Conservation (phyloP, 2,888 invertebrate species). For the Eristalis arbustorum region DNA sequence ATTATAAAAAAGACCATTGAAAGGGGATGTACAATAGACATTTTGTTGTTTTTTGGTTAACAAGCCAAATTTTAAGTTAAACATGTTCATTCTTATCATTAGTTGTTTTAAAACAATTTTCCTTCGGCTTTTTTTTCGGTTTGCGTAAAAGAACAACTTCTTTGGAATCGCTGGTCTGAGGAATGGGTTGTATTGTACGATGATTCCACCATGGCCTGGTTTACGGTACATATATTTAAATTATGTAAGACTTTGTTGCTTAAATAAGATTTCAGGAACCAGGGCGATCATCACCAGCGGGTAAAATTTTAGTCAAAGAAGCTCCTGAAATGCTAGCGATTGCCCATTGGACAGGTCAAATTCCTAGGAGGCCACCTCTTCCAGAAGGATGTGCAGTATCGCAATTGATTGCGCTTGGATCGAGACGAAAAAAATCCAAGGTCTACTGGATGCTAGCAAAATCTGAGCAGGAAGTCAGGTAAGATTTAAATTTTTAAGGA, state of each 20-base stretch:
- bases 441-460: constrained; percentile 92
- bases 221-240: constrained; percentile 82
- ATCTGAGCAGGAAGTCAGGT: constrained; percentile 90
- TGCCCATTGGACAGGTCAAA: constrained; percentile 89
- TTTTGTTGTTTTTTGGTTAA: not conserved
- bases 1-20: too few species aligned
- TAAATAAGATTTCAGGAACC: constrained; percentile 74
- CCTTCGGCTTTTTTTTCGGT: not conserved
- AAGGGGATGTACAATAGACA: too few species aligned
- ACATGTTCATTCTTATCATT: not conserved
- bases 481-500: constrained; percentile 75
- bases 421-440: constrained; percentile 84
- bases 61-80: not conserved
- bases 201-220: constrained; percentile 94
- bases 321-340: constrained; percentile 91
- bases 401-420: constrained; percentile 90
- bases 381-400: constrained; percentile 86
- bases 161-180: constrained; percentile 90
- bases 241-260: not conserved
- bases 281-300: constrained; percentile 79
- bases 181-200: constrained; percentile 92
- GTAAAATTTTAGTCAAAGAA: constrained; percentile 85
- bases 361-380: constrained; percentile 87
- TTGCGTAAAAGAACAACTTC: constrained; percentile 85
- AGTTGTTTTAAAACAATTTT: not conserved